Evolutionary conservation across 2,888 invertebrate genomes (phyloP), one percentile per base, ranked within the genome.

Genomic region (Trilocha varians): DNA sequence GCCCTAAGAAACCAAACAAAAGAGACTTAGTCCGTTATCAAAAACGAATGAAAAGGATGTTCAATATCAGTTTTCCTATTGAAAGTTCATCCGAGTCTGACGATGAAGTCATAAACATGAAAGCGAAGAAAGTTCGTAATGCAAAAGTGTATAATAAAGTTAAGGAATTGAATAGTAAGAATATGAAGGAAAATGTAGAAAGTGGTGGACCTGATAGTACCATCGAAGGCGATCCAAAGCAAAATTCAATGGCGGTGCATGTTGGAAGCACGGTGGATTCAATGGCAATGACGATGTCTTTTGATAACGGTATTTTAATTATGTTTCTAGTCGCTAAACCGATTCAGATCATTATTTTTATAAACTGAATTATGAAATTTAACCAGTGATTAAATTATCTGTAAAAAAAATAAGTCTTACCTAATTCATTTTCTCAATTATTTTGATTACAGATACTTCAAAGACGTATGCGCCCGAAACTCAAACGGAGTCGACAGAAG

Each of bases 1-100:
- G 65, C 55, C 65, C 87, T 47, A 57, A 77, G 67, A 59, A 70
- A 53, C 40, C 78, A 2, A 65, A 45, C n/a, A 68, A 62, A 48
- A 51, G 53, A 5, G 65, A 68, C 13, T 37, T 78, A 16, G 48
- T 53, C 5, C 75, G 60, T 44, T 66, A 66, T 46, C 62, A 75
- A 39, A 68, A 62, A 33, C 57, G 54, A 14, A 51, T 83, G 33
- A 74, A 76, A 49, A 63, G 64, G 16, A 72, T 67, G 44, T 74
- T 65, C 15, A 63, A 74, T 41, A 52, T 83, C 13, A 69, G 70
- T 8, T 63, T 78, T 43, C 62, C 68, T 2, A 56, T 63, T 34
- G 73, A 74, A 13, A 40, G 37, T 16, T 43, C 41, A n/a, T 59
- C 62, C 1, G 70, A 66, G 6, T 63, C 66, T 1, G 78, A 74